Evolutionary conservation across 2,113 vertebrate genomes (phyloP).

Genomic region (Centropus bengalensis): DNA sequence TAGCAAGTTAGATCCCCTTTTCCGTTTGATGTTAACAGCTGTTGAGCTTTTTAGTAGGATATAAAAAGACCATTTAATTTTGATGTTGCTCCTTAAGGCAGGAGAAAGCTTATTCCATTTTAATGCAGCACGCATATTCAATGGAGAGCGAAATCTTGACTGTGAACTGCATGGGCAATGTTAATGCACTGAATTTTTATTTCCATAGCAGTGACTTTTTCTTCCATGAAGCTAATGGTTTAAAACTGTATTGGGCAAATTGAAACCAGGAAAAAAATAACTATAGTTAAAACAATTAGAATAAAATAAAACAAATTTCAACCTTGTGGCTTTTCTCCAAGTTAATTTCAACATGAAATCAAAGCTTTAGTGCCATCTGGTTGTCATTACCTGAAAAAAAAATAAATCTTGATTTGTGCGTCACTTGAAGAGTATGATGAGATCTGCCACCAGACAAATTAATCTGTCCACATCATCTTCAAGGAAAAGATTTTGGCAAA

Average conservation of each 20-base stretch:
- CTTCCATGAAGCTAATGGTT: not conserved
- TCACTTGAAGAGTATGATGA: not conserved
- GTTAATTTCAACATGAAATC: not conserved
- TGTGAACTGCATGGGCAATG: not conserved
- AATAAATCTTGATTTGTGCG: not conserved
- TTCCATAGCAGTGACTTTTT: not conserved
- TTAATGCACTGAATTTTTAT: not conserved
- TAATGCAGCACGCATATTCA: not conserved
- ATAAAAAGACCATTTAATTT: not conserved
- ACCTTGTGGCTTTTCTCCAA: not conserved
- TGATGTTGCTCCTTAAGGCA: not conserved
- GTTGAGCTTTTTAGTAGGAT: not conserved
- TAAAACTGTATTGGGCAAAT: not conserved
- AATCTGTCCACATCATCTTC: not conserved
- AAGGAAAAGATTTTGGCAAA: not conserved
- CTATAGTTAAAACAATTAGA: not conserved
- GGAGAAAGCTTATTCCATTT: not conserved
- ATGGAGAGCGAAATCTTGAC: not conserved
- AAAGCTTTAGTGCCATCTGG: slow-evolving; percentile 1
- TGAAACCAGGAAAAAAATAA: not conserved
- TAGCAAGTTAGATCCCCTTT: not conserved
- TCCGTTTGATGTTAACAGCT: not conserved
- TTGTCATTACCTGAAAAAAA: not conserved
- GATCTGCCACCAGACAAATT: not conserved
- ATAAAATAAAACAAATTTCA: not conserved